Percentiles rank a stretch among this genome's conserved stretches.
Conservation (phyloP, 2,888 invertebrate species). For the Acronicta psi region DNA sequence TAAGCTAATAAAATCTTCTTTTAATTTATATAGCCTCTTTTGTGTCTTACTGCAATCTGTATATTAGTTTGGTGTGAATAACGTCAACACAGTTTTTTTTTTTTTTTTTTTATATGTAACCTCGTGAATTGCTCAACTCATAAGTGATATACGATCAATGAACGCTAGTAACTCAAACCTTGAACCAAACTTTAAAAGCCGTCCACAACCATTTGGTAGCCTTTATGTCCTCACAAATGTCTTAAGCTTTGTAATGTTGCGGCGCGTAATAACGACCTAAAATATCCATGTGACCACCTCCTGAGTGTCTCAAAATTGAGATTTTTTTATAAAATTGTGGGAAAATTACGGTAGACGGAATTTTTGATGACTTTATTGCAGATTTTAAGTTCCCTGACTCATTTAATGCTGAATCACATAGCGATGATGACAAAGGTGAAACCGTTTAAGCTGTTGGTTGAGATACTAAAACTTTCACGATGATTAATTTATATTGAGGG, state of each 20-base stretch:
- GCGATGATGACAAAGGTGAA: conserved; percentile 32
- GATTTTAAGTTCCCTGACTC: conserved; percentile 42
- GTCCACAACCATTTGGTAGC: conserved; percentile 79
- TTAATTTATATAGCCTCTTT: too few species aligned
- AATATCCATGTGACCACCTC: conserved; percentile 74
- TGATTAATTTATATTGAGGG: conserved; percentile 49
- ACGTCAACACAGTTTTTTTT: too few species aligned
- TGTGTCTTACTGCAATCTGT: too few species aligned
- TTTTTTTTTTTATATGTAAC: too few species aligned
- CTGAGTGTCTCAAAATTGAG: conserved; percentile 56
- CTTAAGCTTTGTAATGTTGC: conserved; percentile 75
- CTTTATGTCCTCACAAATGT: conserved; percentile 84
- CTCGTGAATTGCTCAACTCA: too few species aligned
- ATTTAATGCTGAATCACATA: conserved; percentile 44
- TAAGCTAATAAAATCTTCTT: too few species aligned
- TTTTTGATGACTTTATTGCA: conserved; percentile 48
- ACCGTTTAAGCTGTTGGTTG: conserved; percentile 24
- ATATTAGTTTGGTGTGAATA: too few species aligned
- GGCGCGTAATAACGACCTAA: conserved; percentile 69
- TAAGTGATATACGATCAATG: conserved; percentile 2
- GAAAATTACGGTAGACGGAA: conserved; percentile 49
- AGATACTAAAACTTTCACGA: conserved; percentile 34
- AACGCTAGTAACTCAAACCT: conserved; percentile 43
- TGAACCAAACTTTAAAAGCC: conserved; percentile 52
- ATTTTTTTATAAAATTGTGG: conserved; percentile 63